These are phyloP conservation scores for Dryobotodes eremita DNA, from an alignment of 2,888 invertebrate genomes.

Conservation along the genomic window DNA sequence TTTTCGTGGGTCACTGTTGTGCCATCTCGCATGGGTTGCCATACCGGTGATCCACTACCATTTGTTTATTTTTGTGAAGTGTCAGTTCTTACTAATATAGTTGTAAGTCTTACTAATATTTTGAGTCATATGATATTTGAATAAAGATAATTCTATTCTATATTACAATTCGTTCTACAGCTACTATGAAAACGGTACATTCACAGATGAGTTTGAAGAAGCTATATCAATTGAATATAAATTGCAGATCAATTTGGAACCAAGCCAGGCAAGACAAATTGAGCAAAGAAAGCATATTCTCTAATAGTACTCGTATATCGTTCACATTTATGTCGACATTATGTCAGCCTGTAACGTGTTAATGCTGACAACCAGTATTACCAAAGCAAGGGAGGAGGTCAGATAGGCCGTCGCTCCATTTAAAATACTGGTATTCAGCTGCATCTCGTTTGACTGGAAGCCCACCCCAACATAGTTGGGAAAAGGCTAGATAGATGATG, in stretches of 20 bases:
- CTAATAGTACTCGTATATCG: slow-evolving; percentile 3
- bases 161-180: neutral
- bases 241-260: slow-evolving; percentile 55
- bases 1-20: no score
- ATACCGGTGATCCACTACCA: no score
- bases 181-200: slow-evolving; percentile 14
- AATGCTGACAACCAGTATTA: neutral
- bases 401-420: neutral
- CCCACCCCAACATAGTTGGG: neutral
- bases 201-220: slow-evolving; percentile 5
- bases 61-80: no score
- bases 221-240: slow-evolving; percentile 50
- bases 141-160: no score
- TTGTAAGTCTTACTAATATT: no score
- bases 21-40: no score
- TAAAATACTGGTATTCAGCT: neutral
- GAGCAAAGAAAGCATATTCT: slow-evolving; percentile 32
- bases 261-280: slow-evolving; percentile 39
- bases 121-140: no score
- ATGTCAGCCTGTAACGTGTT: neutral
- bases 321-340: slow-evolving; percentile 24
- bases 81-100: no score
- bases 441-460: neutral
- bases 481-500: neutral
- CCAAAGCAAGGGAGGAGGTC: neutral